phyloP scores from a whole-genome alignment of 2,888 invertebrate genomes.

The Agonum fuliginosum region DNA sequence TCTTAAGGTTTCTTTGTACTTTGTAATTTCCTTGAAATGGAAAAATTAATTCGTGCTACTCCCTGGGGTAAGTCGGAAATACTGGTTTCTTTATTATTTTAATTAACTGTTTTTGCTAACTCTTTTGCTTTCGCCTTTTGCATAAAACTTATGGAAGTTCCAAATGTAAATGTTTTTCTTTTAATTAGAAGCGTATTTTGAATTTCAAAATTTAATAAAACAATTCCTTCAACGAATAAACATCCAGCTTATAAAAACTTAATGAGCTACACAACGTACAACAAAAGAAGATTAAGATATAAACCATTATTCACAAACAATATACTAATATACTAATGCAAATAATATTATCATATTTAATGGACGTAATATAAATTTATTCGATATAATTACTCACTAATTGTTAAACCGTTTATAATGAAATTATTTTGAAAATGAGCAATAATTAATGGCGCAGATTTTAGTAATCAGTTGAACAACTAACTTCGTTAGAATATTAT shows the following conservation, averaged over 20 bases:
- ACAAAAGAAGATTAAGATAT: slow-evolving; percentile 6
- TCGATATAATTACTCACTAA: background rate
- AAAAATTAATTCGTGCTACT: slow-evolving; percentile 49
- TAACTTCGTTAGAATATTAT: slow-evolving; percentile 25
- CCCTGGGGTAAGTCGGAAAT: slow-evolving; percentile 34
- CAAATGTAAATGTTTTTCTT: slow-evolving; percentile 33
- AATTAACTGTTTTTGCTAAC: slow-evolving; percentile 46
- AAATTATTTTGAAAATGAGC: slow-evolving; percentile 17
- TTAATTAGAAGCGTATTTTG: slow-evolving; percentile 38
- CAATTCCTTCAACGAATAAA: background rate
- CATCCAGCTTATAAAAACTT: background rate
- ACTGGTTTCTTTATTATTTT: slow-evolving; percentile 44
- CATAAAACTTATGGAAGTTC: slow-evolving; percentile 16
- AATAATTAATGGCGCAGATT: slow-evolving; percentile 29
- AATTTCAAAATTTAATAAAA: slow-evolving; percentile 31
- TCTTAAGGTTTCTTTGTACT: slow-evolving; percentile 39
- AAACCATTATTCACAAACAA: no score
- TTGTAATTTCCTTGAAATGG: slow-evolving; percentile 40
- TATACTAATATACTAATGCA: background rate
- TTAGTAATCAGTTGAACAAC: background rate
- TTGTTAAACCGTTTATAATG: slow-evolving; percentile 34
- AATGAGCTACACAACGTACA: background rate
- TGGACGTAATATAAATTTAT: background rate
- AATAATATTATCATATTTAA: background rate
- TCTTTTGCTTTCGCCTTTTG: slow-evolving; percentile 31